Percentiles rank a stretch among this genome's conserved stretches.
Evolutionary conservation across 2,888 invertebrate genomes (phyloP).

Genomic region (Lochmaea crataegi): DNA sequence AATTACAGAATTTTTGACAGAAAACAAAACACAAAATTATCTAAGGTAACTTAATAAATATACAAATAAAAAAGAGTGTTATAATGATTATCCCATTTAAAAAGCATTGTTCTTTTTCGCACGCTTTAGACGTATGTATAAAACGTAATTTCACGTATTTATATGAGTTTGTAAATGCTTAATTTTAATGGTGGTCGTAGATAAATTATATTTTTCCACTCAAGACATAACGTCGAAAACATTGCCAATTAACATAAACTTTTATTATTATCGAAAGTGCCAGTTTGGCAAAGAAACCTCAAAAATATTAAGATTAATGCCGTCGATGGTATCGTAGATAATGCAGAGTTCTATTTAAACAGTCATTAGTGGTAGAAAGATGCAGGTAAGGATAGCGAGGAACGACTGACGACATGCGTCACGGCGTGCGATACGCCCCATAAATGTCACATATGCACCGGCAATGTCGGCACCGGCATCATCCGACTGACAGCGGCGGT

Average conservation of each 20-base stretch:
- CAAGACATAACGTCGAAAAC: conserved; percentile 1
- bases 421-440: conserved; percentile 63
- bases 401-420: conserved; percentile 62
- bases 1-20: too few relatives aligned
- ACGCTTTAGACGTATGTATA: too few relatives aligned
- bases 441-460: conserved; percentile 59
- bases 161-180: too few relatives aligned
- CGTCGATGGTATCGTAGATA: conserved; percentile 41
- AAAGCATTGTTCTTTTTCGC: too few relatives aligned
- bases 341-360: conserved; percentile 56
- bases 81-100: too few relatives aligned
- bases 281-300: conserved; percentile 43
- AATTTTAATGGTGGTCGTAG: too few relatives aligned
- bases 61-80: too few relatives aligned
- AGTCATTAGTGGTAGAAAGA: conserved; percentile 61
- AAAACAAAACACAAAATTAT: too few relatives aligned
- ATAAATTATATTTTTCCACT: neutral
- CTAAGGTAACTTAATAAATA: too few relatives aligned
- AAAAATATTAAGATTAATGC: conserved; percentile 36
- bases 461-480: conserved; percentile 53
- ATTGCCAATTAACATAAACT: conserved; percentile 25
- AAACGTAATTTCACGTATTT: too few relatives aligned
- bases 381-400: conserved; percentile 60
- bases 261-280: conserved; percentile 36
- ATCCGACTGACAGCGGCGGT: conserved; percentile 58